Evolutionary conservation across 1,140 invertebrate species (phyloP).

Genomic region (Brachionus asplanchnoidis): DNA sequence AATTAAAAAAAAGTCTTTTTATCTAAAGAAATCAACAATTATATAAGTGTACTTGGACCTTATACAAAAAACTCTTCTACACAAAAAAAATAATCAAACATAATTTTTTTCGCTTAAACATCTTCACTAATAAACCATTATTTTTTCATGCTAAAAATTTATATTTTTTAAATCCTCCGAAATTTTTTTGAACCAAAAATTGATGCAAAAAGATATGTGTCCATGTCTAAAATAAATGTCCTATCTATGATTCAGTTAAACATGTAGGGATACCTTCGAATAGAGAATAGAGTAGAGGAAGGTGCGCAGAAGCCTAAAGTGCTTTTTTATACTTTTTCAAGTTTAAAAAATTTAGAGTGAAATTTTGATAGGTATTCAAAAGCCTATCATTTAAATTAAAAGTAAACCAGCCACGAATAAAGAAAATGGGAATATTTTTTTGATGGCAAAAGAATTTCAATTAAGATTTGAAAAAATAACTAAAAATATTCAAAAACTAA

Average conservation of each 20-base stretch:
- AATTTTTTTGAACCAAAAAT: too few relatives aligned
- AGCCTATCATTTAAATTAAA: neutral
- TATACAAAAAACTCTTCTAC: too few relatives aligned
- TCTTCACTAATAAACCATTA: too few relatives aligned
- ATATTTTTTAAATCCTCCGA: too few relatives aligned
- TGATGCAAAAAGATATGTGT: too few relatives aligned
- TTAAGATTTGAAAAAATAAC: neutral
- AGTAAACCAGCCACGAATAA: neutral
- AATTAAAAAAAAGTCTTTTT: too few relatives aligned
- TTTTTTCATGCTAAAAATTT: too few relatives aligned
- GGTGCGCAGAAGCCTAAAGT: neutral
- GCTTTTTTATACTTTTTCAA: neutral
- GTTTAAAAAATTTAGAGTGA: neutral
- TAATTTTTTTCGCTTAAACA: too few relatives aligned
- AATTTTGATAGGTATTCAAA: neutral
- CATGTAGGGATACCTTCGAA: neutral
- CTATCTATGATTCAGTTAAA: neutral
- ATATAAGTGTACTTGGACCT: too few relatives aligned
- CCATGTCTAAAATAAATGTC: neutral
- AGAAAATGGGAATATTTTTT: neutral
- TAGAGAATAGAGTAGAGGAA: neutral
- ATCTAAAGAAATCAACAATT: too few relatives aligned
- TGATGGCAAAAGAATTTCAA: neutral
- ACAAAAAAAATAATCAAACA: too few relatives aligned
- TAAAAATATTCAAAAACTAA: neutral